These are phyloP conservation scores for Channallabes apus DNA, from an alignment of 2,797 vertebrate genomes.

Conservation along the genomic window DNA sequence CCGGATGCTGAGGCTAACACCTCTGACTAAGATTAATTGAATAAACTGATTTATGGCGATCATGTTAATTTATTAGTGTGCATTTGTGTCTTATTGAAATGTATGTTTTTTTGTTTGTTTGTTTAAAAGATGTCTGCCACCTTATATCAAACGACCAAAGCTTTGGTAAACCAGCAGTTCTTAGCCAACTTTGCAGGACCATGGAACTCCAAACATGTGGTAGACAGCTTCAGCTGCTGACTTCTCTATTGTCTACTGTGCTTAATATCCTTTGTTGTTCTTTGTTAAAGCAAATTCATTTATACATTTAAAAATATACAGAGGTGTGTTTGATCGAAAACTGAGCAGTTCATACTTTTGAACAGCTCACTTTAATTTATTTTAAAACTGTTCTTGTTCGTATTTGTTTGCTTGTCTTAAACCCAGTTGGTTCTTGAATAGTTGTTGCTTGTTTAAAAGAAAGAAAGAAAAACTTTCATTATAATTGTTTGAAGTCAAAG, in stretches of 20 bases:
- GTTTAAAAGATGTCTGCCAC: conserved; percentile 51
- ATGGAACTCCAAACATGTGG: conserved; percentile 74
- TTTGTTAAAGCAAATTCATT: background rate
- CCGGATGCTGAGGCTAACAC: too few relatives aligned
- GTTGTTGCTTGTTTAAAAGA: background rate
- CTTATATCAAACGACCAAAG: conserved; percentile 64
- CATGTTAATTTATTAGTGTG: background rate
- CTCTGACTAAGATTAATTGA: background rate
- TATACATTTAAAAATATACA: background rate
- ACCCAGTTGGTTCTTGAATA: background rate
- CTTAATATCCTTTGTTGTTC: background rate
- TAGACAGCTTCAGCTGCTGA: conserved; percentile 71
- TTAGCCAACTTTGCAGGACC: conserved; percentile 63
- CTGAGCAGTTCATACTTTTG: too few relatives aligned
- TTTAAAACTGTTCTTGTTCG: background rate
- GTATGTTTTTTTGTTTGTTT: conserved; percentile 3
- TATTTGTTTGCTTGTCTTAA: background rate
- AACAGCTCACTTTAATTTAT: background rate
- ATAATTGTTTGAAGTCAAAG: background rate
- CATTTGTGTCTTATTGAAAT: background rate
- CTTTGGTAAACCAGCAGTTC: conserved; percentile 67
- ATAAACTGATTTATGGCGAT: background rate
- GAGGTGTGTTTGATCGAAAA: background rate
- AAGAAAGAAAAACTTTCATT: background rate
- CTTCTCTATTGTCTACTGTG: background rate